Percentiles rank a stretch among this genome's conserved stretches.
phyloP scores from a whole-genome alignment of 2,113 vertebrate species.

The Salvelinus sp. region DNA sequence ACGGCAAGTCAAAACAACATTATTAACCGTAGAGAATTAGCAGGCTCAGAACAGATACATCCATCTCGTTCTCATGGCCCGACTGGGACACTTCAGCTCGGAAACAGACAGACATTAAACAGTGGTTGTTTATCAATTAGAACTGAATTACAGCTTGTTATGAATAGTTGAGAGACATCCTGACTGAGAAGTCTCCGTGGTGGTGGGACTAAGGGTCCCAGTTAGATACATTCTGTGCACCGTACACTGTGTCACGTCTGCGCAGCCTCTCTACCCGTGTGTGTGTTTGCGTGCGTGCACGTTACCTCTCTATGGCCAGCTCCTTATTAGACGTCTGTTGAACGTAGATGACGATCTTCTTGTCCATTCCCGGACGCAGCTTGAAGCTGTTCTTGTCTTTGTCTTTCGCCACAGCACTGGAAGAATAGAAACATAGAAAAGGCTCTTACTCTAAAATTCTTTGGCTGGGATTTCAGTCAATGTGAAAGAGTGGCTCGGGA shows the following conservation, averaged over 20 bases:
- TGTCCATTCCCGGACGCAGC: conserved; percentile 93
- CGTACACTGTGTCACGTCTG: background rate
- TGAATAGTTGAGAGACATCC: conserved; percentile 9
- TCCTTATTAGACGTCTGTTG: conserved; percentile 98
- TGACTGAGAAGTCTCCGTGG: background rate
- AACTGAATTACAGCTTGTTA: conserved; percentile 35
- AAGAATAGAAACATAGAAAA: background rate
- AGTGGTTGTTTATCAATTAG: conserved; percentile 39
- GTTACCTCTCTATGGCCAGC: conserved; percentile 95
- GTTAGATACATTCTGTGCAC: background rate
- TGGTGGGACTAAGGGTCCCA: background rate
- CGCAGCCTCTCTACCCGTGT: background rate
- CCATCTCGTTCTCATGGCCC: conserved; percentile 28
- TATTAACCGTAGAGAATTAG: conserved; percentile 49
- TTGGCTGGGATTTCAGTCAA: background rate
- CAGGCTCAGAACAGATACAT: conserved; percentile 27
- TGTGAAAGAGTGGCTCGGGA: background rate
- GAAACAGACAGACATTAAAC: conserved; percentile 16
- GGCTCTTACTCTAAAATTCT: background rate
- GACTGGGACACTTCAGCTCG: conserved; percentile 36
- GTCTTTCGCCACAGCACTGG: conserved; percentile 95
- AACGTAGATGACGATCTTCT: conserved; percentile 97
- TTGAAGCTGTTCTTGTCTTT: conserved; percentile 98
- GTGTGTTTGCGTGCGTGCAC: background rate
- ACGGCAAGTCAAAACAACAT: conserved; percentile 21